phyloP scores from a whole-genome alignment of 2,113 vertebrate genomes.

The Megatriorchis doriae region DNA sequence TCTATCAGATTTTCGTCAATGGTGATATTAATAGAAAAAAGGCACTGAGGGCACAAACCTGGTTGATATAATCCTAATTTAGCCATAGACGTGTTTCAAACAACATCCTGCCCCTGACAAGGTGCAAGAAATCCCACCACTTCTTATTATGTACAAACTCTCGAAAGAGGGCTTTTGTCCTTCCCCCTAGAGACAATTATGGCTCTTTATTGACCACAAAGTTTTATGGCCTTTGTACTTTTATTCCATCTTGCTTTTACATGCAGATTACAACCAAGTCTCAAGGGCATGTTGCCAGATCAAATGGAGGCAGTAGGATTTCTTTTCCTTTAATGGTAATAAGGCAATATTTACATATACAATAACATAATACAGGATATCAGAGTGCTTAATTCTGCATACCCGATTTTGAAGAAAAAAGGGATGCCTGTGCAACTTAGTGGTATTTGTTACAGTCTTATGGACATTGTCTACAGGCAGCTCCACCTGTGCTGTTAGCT shows the following conservation, averaged over 20 bases:
- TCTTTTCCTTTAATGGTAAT: neutral
- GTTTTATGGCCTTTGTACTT: neutral
- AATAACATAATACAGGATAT: neutral
- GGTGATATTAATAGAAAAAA: neutral
- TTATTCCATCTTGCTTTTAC: neutral
- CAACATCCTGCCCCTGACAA: neutral
- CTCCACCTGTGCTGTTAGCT: neutral
- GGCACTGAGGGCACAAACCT: neutral
- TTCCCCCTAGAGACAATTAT: neutral
- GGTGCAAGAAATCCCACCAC: neutral
- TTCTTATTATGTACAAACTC: neutral
- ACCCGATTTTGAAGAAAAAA: neutral
- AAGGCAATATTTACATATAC: neutral
- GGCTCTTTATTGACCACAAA: neutral
- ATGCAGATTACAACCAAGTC: neutral
- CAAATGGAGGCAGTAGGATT: neutral
- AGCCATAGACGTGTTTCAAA: neutral
- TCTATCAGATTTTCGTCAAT: neutral
- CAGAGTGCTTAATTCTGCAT: neutral
- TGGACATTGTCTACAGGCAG: neutral
- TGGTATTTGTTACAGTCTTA: neutral
- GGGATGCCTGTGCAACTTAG: neutral
- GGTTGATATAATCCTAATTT: neutral
- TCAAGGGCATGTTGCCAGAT: neutral
- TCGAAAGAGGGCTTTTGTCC: neutral